Conservation (phyloP, 2,113 vertebrate species). For the Chloropsis hardwickii region DNA sequence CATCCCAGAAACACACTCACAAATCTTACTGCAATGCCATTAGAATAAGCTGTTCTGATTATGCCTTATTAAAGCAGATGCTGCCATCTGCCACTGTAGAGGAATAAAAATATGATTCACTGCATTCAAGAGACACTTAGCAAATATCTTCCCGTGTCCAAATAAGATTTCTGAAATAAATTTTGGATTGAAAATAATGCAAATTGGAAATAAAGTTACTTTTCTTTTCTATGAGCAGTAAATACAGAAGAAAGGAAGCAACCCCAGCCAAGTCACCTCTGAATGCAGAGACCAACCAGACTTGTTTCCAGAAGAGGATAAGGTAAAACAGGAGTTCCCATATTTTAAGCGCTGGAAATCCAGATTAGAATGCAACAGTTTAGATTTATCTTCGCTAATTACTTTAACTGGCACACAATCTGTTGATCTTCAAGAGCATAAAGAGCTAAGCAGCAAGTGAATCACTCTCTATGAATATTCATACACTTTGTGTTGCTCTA, state of each 20-base stretch:
- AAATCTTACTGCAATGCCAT: slow-evolving; percentile 2
- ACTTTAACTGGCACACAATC: background rate
- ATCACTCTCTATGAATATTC: slow-evolving; percentile 10
- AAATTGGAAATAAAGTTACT: background rate
- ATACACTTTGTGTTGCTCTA: background rate
- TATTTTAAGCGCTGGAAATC: background rate
- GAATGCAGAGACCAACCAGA: background rate
- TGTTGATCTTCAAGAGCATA: background rate
- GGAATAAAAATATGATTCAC: background rate
- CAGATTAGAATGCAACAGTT: background rate
- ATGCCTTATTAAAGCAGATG: background rate
- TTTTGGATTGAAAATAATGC: background rate
- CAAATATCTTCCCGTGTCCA: background rate
- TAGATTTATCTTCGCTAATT: background rate
- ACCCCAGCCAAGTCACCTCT: background rate
- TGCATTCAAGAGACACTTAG: background rate
- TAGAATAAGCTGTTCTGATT: slow-evolving; percentile 5
- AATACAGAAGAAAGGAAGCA: background rate
- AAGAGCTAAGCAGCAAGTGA: background rate
- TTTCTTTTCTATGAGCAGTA: background rate
- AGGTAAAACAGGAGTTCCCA: background rate
- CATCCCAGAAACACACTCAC: background rate
- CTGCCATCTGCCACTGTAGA: background rate
- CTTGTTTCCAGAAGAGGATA: background rate
- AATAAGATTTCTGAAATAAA: background rate